Evolutionary conservation across 2,888 invertebrate genomes (phyloP), one percentile per base, ranked within the genome.

Genomic region (Stictocephala bisonia): DNA sequence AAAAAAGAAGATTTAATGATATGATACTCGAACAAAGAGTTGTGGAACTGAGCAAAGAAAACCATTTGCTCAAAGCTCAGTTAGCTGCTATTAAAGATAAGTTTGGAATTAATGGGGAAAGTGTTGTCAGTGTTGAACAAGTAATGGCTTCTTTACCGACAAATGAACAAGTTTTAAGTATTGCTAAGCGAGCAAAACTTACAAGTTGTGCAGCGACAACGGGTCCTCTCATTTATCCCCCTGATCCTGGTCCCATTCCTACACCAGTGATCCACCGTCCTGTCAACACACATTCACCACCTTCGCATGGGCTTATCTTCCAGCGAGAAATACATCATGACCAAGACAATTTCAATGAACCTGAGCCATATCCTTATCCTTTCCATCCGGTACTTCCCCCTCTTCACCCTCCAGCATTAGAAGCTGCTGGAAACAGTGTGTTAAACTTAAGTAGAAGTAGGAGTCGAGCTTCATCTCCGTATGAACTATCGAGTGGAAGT

Each of bases 1-100:
- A 98, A 84, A 98, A 98, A 84, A 89, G 97, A 48, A 91, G 97
- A 56, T 93, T 95, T 86, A 97, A 98, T 83, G 97, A 98, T 85
- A 95, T 97, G 95, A 95, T 96, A 0, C 87, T 99, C 75, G 98
- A 98, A 82, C 94, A 95, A 80, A 89, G 96, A 56, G 96, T 99
- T 29, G 91, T 96, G 71, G 96, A 97, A 83, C 86, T 99, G 71
- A 96, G 95, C 77, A 95, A 96, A 84, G 98, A 98, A 84, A 99
- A 98, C 84, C 94, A 96, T 82, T 92, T 96, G 56, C 88, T 99
- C 1, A 94, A 96, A 83, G 94, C 95, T 2, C 97, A 98, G 82
- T 87, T 99, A 72, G 93, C 93, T 80, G 95, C 96, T 20, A 94
- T 98, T 78, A 93, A 95, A 81, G 96, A 96, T 81, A 96, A 96